Base-by-base conservation (phyloP, 1,140 invertebrate species). In the Maniola jurtina region DNA sequence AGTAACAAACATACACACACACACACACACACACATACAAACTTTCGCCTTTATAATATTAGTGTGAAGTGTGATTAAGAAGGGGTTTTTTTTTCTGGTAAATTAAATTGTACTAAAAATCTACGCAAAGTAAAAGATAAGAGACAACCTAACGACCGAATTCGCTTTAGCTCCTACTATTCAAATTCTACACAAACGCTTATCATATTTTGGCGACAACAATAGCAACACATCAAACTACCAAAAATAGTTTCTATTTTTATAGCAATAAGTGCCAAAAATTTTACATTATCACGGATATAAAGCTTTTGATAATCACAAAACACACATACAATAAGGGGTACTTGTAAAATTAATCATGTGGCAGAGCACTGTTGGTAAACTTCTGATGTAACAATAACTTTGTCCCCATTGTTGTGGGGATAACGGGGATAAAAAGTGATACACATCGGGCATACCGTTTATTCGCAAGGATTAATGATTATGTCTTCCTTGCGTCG, bases 311-410 rank as follows among this genome's bases (percentile, higher is more conserved):
- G 38, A 63, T 55, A 55, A 35, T 35, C 5, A 55, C 36, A 34
- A 63, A 63, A 56, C 47, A 34, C 36, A 55, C 54, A 35, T n/a
- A 61, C 60, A 61, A 61, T 52, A 36, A 55, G 36, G 72, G 61
- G 66, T 71, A 76, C 77, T 76, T 75, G 68, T 70, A 68, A 73
- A 78, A 84, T 84, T 86, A 86, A 84, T 86, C 79, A 83, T 76
- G 76, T 72, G 68, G 33, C 66, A 74, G 72, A 80, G 72, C 76
- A 73, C 70, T 84, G 82, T 83, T 86, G 78, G 82, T 81, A 86
- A 84, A 84, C 79, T 83, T 70, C 66, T 68, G 64, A 71, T 67
- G 66, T 34, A 61, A 73, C 79, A 81, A 80, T 75, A 65, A 47
- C 64, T 72, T 79, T 83, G 81, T 80, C 36, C 36, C 70, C 64